phyloP scores from a whole-genome alignment of 2,888 invertebrate species.

The Leptinotarsa tumamoca region DNA sequence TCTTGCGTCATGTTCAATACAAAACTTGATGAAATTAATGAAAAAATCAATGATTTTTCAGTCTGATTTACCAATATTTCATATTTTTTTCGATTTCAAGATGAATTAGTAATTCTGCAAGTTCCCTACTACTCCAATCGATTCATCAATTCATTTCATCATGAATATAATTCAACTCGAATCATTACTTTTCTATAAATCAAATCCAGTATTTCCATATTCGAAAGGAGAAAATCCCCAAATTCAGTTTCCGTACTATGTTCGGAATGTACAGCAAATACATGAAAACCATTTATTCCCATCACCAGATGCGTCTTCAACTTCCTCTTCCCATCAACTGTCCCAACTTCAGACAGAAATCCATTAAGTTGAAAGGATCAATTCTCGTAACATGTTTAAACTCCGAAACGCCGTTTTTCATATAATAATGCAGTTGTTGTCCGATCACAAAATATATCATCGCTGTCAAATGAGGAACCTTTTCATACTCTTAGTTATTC shows the following conservation, averaged over 20 bases:
- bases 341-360: slow-evolving; percentile 4
- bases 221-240: neutral
- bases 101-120: too few relatives aligned
- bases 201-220: slow-evolving; percentile 1
- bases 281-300: slow-evolving; percentile 13
- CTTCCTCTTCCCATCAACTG: slow-evolving; percentile 13
- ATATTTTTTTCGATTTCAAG: too few relatives aligned
- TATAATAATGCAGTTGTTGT: slow-evolving; percentile 46
- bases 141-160: too few relatives aligned
- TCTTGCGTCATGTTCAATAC: too few relatives aligned
- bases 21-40: too few relatives aligned
- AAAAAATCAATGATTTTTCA: too few relatives aligned
- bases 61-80: too few relatives aligned
- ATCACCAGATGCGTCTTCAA: slow-evolving; percentile 17
- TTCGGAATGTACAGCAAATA: neutral
- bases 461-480: slow-evolving; percentile 49
- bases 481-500: slow-evolving; percentile 38
- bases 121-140: too few relatives aligned
- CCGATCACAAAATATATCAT: slow-evolving; percentile 48
- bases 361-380: slow-evolving; percentile 23
- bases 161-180: neutral
- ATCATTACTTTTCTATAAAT: neutral
- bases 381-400: slow-evolving; percentile 14
- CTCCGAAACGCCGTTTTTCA: slow-evolving; percentile 25
- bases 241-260: neutral